A percentile compares a stretch with the other conserved stretches of the same genome.
Conservation (phyloP, 1,140 invertebrate species). For the Pissodes strobi region DNA sequence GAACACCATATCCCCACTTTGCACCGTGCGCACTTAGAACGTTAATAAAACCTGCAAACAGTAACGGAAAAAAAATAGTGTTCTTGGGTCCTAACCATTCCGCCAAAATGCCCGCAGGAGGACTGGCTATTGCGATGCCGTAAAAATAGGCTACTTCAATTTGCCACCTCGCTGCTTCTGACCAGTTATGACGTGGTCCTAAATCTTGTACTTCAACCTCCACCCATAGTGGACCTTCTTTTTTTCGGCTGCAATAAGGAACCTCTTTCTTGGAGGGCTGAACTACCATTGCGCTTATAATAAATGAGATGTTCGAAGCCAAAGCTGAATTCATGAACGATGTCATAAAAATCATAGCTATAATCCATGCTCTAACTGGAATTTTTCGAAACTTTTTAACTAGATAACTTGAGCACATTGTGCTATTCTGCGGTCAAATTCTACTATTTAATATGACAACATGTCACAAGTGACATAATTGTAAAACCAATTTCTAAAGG, state of each 20-base stretch:
- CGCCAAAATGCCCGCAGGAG: slow-evolving; percentile 38
- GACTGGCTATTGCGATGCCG: slow-evolving; percentile 54
- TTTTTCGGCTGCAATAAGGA: slow-evolving; percentile 4
- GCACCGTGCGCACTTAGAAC: slow-evolving; percentile 11
- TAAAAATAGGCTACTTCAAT: slow-evolving; percentile 70
- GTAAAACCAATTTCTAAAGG: too few species aligned
- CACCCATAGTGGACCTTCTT: background rate
- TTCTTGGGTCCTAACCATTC: slow-evolving; percentile 50
- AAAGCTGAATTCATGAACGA: slow-evolving; percentile 65
- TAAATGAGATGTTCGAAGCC: slow-evolving; percentile 9
- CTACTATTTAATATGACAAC: too few species aligned
- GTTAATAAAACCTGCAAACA: slow-evolving; percentile 23
- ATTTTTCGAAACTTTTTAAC: slow-evolving; percentile 10
- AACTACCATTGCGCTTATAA: background rate
- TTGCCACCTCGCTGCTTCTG: slow-evolving; percentile 61
- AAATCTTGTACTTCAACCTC: slow-evolving; percentile 5
- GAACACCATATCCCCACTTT: slow-evolving; percentile 11
- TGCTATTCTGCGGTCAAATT: too few species aligned
- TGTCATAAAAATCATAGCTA: slow-evolving; percentile 68
- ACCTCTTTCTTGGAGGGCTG: background rate
- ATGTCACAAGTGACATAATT: too few species aligned
- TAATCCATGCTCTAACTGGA: slow-evolving; percentile 61
- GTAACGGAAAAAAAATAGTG: slow-evolving; percentile 15
- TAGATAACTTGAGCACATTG: too few species aligned
- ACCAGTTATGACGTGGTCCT: slow-evolving; percentile 61